Base-by-base conservation (phyloP, 2,113 vertebrate species). In the Pardalotus punctatus region DNA sequence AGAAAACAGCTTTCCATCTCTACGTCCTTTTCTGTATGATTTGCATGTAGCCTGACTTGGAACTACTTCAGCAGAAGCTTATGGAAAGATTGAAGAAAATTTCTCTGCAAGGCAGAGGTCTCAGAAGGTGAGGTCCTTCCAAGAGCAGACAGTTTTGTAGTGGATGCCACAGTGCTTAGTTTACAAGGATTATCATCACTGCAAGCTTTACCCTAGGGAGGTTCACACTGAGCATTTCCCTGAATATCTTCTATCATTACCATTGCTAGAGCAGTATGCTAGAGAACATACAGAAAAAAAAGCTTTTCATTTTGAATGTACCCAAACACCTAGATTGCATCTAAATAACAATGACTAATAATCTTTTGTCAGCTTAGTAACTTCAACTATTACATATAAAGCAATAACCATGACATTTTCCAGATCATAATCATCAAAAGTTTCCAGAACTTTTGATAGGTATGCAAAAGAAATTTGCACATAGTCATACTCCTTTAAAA, bases 391-490 rank as follows among this genome's bases (percentile, higher is more conserved):
- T 50, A 74, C 27, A n/a, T 60, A 54, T 35, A 74, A 67, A 73
- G 69, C 60, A 94, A 81, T 87, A 84, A 93, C 48, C 51, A 71
- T 47, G 29, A 50, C 56, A 79, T 73, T 86, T 77, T 70, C 35
- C 50, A 90, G 79, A 90, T 36, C 54, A 33, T 72, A 89, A 89
- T 35, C 48, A 70, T 28, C 19, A 82, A 42, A 81, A 95, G 11
- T 40, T 65, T 87, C 35, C 70, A 69, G 45, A 81, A 50, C 58
- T 77, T 88, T 74, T 94, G 65, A 91, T 69, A 94, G 89, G 58
- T 84, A 83, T 42, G 51, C 16, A 65, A 53, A 50, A 54, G 71
- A 64, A 71, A 84, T 82, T 83, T 60, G 64, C 57, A 58, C 29
- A 36, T 7, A 74, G 56, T 51, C 70, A 69, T 57, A 48, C 36